These are phyloP conservation scores for Drosophila melanocephala DNA, from an alignment of 2,888 invertebrate species.

Conservation along the genomic window DNA sequence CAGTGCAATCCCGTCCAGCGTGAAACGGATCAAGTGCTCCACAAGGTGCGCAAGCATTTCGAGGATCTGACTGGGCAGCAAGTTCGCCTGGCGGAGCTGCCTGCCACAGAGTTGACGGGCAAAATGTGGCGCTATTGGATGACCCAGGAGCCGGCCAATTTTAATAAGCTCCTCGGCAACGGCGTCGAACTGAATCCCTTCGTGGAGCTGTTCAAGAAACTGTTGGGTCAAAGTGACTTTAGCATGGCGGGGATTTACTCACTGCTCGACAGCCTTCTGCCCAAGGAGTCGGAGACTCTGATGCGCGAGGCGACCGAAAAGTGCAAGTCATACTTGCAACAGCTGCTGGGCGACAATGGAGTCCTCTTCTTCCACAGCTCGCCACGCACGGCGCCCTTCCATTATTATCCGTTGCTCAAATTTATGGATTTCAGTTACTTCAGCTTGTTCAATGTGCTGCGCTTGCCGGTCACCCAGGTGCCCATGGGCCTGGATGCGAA, in stretches of 20 bases:
- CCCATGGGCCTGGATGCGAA: slow-evolving; percentile 93
- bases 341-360: slow-evolving; percentile 91
- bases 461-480: slow-evolving; percentile 91
- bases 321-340: slow-evolving; percentile 88
- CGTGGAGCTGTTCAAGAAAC: slow-evolving; percentile 88
- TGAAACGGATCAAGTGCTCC: slow-evolving; percentile 89
- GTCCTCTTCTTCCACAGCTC: slow-evolving; percentile 93
- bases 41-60: slow-evolving; percentile 86
- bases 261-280: slow-evolving; percentile 89
- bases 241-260: slow-evolving; percentile 90
- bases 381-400: slow-evolving; percentile 92
- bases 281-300: slow-evolving; percentile 88
- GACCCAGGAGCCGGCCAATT: slow-evolving; percentile 89
- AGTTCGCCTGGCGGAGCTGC: slow-evolving; percentile 78
- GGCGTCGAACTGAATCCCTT: slow-evolving; percentile 87
- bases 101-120: slow-evolving; percentile 86
- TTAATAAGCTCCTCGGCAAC: slow-evolving; percentile 89
- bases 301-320: slow-evolving; percentile 87
- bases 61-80: slow-evolving; percentile 79
- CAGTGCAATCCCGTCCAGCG: slow-evolving; percentile 90
- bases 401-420: slow-evolving; percentile 91
- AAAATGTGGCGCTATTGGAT: slow-evolving; percentile 92
- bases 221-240: slow-evolving; percentile 88
- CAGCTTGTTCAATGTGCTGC: slow-evolving; percentile 93
- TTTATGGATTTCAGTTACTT: slow-evolving; percentile 95